Evolutionary conservation across 2,888 invertebrate species (phyloP).

Genomic region (Sepiola atlantica): DNA sequence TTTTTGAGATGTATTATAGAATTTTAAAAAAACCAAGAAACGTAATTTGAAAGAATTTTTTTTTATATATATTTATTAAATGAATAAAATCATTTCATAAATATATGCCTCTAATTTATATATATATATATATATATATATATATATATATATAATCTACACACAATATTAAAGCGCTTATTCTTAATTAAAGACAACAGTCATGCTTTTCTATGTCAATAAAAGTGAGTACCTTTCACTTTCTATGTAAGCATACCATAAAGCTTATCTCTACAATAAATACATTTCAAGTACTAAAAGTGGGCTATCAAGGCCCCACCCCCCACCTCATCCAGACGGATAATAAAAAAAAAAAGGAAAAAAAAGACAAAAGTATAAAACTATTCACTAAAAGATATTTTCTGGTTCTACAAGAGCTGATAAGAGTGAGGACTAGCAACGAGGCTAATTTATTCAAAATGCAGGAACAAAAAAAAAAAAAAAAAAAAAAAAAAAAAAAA

Average conservation of each 20-base stretch:
- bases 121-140: background rate
- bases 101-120: too few relatives aligned
- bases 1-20: too few relatives aligned
- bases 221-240: too few relatives aligned
- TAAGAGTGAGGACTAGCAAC: background rate
- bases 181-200: too few relatives aligned
- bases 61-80: too few relatives aligned
- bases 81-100: too few relatives aligned
- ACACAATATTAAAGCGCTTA: background rate
- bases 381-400: background rate
- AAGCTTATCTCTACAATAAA: background rate
- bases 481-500: background rate
- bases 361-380: background rate
- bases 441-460: background rate
- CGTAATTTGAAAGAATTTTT: too few relatives aligned
- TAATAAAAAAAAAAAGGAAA: background rate
- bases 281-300: background rate
- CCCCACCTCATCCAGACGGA: background rate
- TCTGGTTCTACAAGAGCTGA: background rate
- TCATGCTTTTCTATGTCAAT: too few relatives aligned
- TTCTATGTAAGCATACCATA: background rate
- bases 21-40: too few relatives aligned
- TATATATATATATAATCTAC: background rate
- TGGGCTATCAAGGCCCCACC: background rate
- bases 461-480: background rate